Base-by-base conservation (phyloP, 2,888 invertebrate genomes). In the Leptopilina syphax region DNA sequence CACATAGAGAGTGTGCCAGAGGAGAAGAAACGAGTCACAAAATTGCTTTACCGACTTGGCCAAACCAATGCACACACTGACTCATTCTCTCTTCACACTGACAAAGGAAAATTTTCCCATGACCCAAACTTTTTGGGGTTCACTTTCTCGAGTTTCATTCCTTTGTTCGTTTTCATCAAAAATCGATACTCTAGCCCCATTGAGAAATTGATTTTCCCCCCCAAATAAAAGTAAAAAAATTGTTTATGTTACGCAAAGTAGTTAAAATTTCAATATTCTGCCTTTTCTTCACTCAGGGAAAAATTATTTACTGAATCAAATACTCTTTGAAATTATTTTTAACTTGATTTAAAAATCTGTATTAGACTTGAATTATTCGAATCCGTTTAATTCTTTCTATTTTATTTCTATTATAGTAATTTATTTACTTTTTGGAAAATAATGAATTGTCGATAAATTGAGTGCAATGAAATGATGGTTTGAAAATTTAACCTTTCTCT, bases 31-130 rank as follows among this genome's bases (percentile, higher is more conserved):
- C 57, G 34, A 41, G 34, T 73, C 57, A 57, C 5, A 73, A 60
- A 73, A 8, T 60, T 73, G n/a, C 57, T 73, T 4, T 34, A 57
- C 9, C 73, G 73, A 73, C 34, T 34, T 34, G 57, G 57, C 34
- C 63, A 63, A 34, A 63, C 73, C 34, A 34, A 41, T 34, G 4
- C 34, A 0, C 3, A 4, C 34, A 57, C 73, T 73, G 73, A 73
- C 57, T 73, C 73, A 73, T 57, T 57, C 57, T 57, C 34, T 34
- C 54, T 57, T 34, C 34, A n/a, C 57, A 57, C 57, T 34, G 57
- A 57, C 41, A 73, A 34, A 73, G 57, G 57, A 57, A 73, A 73
- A 60, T 34, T 68, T 57, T 60, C 41, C 57, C 73, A 73, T 73
- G 73, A 73, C 73, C 57, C 41, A 57, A 73, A n/a, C 57, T 50